These are phyloP conservation scores for Chloropsis hardwickii DNA, from an alignment of 2,113 vertebrate species.

Conservation along the genomic window DNA sequence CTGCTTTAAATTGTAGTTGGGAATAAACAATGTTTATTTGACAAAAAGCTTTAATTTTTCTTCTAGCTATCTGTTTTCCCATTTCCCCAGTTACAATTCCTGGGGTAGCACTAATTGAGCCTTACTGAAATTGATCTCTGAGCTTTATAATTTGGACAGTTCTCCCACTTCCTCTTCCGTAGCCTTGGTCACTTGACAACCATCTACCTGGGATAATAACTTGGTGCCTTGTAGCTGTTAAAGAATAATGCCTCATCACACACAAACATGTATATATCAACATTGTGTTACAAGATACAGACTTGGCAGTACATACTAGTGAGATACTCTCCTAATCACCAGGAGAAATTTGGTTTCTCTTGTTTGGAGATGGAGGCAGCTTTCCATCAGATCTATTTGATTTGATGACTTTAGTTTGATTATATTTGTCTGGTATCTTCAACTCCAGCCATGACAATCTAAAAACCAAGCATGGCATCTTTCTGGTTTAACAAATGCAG, in stretches of 20 bases:
- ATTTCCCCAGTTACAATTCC: not conserved
- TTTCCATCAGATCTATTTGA: not conserved
- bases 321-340: not conserved
- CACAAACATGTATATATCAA: not conserved
- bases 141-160: constrained; percentile 29
- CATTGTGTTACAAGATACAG: not conserved
- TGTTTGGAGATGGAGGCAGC: not conserved
- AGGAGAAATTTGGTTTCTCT: not conserved
- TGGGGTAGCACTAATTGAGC: constrained; percentile 8
- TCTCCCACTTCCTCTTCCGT: constrained; percentile 25
- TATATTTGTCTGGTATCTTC: not conserved
- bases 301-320: not conserved
- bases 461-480: not conserved
- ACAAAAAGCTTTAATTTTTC: not conserved
- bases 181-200: not conserved
- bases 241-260: not conserved
- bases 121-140: not conserved
- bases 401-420: not conserved
- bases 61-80: not conserved
- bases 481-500: not conserved
- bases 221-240: not conserved
- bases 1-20: not conserved
- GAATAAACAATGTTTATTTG: not conserved
- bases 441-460: not conserved
- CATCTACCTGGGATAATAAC: not conserved